Base-by-base conservation (phyloP, 2,888 invertebrate species). In the Dyspetes luteomarginatus region DNA sequence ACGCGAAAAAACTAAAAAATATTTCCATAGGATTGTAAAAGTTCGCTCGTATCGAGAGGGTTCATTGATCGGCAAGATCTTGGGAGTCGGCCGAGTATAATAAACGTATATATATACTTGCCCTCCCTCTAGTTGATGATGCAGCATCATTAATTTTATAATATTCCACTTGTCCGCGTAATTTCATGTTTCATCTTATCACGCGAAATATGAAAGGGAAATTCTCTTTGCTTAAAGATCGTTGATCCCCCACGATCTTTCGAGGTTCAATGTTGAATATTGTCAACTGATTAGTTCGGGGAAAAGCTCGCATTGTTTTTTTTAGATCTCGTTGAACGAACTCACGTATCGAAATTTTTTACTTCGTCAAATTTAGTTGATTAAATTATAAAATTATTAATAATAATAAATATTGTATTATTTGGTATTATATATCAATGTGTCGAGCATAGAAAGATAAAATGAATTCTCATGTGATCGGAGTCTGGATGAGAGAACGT, bases 131-230 rank as follows among this genome's bases (percentile, higher is more conserved):
- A 17, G 19, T 48, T 5, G 0, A 48, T 2, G 17, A 48, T 41
- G 12, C 60, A 60, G 60, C 55, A 26, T 45, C 55, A 56, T 69
- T 43, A 73, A 64, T 73, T 64, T 68, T 36, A 12, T 60, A 41
- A 60, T 60, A 19, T 19, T 9, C 19, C 9, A 26, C 9, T 30
- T 36, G 36, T 4, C 41, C 7, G 12, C 12, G 19, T 41, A 22
- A 5, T 48, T 36, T 22, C 19, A 19, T 36, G 19, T 41, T 60
- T 60, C 60, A 19, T 60, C 19, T 60, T 60, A 60, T 60, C 41
- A 36, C 12, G 22, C 19, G 60, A 60, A 36, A 30, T 41, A 19
- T 7, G 12, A 60, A 2, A 19, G n/a, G 24, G n/a, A n/a, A n/a
- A 36, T 36, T 12, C 36, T 36, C 36, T 12, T 1, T 36, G 12